phyloP scores from a whole-genome alignment of 2,113 vertebrate species.

The Melanocharis versteri region DNA sequence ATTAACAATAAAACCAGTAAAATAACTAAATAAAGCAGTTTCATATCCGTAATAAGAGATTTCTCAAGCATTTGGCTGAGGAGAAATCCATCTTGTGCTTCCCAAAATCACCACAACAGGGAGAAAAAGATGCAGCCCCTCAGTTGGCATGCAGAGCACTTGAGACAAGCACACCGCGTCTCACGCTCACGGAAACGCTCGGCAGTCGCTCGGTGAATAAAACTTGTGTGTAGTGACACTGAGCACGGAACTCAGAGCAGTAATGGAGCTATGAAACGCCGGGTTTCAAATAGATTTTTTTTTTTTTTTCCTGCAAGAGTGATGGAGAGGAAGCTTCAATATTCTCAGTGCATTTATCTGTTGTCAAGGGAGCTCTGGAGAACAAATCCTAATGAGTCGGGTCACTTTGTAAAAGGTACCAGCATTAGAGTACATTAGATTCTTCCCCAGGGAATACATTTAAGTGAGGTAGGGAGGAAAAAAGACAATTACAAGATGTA shows the following conservation, averaged over 20 bases:
- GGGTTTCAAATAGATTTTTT: conserved; percentile 8
- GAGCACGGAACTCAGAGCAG: background rate
- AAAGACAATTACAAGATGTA: conserved; percentile 56
- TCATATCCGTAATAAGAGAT: background rate
- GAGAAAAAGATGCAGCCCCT: background rate
- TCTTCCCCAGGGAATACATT: conserved; percentile 39
- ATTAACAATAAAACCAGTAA: background rate
- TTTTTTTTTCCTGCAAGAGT: background rate
- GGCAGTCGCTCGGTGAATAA: background rate
- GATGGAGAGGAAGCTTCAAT: conserved; percentile 29
- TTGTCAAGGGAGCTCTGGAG: conserved; percentile 29
- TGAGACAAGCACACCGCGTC: background rate
- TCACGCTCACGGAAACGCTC: background rate
- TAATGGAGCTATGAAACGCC: background rate
- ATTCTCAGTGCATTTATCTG: conserved; percentile 17
- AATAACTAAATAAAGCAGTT: background rate
- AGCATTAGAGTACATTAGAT: conserved; percentile 53
- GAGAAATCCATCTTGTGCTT: background rate
- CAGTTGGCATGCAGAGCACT: background rate
- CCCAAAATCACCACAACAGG: background rate
- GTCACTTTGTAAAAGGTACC: conserved; percentile 54
- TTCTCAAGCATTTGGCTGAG: background rate
- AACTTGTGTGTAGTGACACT: background rate
- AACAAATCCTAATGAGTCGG: conserved; percentile 50
- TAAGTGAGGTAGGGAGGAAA: conserved; percentile 36